Conservation (phyloP, 2,888 invertebrate species). For the Nudaria mundana region DNA sequence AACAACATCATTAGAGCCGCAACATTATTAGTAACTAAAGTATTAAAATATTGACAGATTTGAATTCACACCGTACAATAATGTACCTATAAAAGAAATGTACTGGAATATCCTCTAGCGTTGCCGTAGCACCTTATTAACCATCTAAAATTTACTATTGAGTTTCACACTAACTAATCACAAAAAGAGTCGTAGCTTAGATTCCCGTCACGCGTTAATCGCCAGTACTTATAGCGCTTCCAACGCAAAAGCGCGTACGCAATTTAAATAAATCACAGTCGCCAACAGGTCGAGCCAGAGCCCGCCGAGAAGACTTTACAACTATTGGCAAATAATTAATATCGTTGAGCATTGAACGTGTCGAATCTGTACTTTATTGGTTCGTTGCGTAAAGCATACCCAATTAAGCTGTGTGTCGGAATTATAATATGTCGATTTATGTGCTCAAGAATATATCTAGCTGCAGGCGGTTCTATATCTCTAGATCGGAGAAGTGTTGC, state of each 20-base stretch:
- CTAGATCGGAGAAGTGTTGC: too few species aligned
- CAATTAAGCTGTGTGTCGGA: background rate
- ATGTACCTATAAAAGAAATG: too few species aligned
- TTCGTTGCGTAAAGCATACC: conserved; percentile 20
- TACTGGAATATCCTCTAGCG: too few species aligned
- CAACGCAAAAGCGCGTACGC: conserved; percentile 43
- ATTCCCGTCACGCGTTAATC: conserved; percentile 39
- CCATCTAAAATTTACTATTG: conserved; percentile 24
- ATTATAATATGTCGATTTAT: too few species aligned
- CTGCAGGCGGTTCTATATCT: too few species aligned
- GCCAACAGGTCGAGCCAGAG: conserved; percentile 35
- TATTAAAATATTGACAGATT: background rate
- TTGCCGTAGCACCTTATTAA: conserved; percentile 17
- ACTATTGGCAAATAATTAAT: conserved; percentile 46
- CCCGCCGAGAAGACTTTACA: conserved; percentile 40
- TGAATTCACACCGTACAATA: background rate
- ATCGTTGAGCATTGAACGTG: conserved; percentile 22
- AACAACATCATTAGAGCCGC: conserved; percentile 5
- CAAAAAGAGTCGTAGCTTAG: conserved; percentile 21
- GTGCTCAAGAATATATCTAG: too few species aligned
- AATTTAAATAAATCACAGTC: conserved; percentile 63
- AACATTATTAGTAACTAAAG: background rate
- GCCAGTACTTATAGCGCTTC: conserved; percentile 32
- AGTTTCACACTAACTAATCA: conserved; percentile 27
- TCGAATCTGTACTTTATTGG: conserved; percentile 14